phyloP scores from a whole-genome alignment of 1,140 invertebrate genomes.

The Drosophila nasuta region DNA sequence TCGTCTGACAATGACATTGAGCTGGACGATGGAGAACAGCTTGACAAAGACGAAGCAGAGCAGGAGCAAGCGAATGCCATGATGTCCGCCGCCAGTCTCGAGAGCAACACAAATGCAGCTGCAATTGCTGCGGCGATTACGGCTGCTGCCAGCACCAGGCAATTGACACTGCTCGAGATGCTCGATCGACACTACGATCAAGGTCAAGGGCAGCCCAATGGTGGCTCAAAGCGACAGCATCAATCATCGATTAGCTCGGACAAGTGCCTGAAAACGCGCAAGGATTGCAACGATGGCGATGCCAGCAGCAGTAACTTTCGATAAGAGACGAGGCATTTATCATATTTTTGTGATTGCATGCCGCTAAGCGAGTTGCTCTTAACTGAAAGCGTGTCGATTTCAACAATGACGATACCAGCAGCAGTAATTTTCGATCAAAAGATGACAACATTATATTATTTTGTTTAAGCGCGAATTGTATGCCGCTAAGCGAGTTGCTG shows the following conservation, averaged over 20 bases:
- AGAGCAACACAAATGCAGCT: constrained; percentile 12
- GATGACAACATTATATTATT: no score
- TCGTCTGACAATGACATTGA: constrained; percentile 5
- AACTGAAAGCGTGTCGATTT: no score
- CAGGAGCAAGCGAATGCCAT: constrained; percentile 46
- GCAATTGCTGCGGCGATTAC: constrained; percentile 6
- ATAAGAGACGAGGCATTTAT: neutral
- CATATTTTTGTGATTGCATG: neutral
- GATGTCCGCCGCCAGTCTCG: constrained; percentile 35
- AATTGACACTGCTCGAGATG: constrained; percentile 63
- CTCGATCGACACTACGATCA: constrained; percentile 66
- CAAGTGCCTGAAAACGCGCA: constrained; percentile 53
- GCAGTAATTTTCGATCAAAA: no score
- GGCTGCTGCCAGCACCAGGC: constrained; percentile 17
- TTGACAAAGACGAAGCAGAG: constrained; percentile 2
- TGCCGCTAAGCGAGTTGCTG: no score
- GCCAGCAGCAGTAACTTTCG: constrained; percentile 28
- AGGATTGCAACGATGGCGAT: constrained; percentile 49
- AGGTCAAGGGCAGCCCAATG: constrained; percentile 44
- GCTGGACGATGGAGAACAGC: constrained; percentile 19
- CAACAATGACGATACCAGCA: no score
- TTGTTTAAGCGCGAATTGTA: no score
- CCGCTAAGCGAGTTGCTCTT: neutral
- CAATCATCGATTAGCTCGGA: constrained; percentile 17
- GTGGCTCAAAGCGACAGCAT: constrained; percentile 61